These are phyloP conservation scores for Chamaea fasciata DNA, from an alignment of 2,113 vertebrate genomes.

Conservation along the genomic window DNA sequence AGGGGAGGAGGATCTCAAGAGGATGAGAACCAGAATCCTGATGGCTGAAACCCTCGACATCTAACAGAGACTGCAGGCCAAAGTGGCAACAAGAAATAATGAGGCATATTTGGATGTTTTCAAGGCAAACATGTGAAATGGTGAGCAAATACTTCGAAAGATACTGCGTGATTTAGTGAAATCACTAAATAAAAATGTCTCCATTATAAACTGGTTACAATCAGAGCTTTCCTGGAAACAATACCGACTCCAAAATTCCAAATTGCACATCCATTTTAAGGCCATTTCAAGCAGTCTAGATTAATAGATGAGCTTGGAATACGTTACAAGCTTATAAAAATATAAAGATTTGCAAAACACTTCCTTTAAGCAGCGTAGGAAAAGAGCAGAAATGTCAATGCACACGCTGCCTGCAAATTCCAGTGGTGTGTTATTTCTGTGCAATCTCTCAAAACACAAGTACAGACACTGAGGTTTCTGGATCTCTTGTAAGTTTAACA, in stretches of 20 bases:
- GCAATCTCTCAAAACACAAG: conserved; percentile 48
- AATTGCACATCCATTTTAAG: neutral
- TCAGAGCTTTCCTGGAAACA: neutral
- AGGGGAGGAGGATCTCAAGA: neutral
- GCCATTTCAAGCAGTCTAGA: neutral
- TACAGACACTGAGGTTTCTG: conserved; percentile 36
- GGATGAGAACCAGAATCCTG: neutral
- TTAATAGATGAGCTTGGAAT: neutral
- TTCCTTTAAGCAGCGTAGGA: neutral
- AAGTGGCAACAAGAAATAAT: neutral
- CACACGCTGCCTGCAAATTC: neutral
- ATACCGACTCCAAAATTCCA: neutral
- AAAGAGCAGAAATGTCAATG: conserved; percentile 9
- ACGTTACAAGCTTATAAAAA: neutral
- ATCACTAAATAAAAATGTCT: neutral
- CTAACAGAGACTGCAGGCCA: neutral
- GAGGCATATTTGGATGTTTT: neutral
- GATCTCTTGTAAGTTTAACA: conserved; percentile 59
- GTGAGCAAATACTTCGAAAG: neutral
- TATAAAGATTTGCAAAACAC: neutral
- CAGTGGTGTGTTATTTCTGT: conserved; percentile 7
- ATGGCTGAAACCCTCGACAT: neutral
- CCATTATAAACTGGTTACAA: neutral
- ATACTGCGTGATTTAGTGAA: neutral
- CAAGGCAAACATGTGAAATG: neutral